Conservation (phyloP, 2,888 invertebrate species). For the Zhuqinia jingwanae region DNA sequence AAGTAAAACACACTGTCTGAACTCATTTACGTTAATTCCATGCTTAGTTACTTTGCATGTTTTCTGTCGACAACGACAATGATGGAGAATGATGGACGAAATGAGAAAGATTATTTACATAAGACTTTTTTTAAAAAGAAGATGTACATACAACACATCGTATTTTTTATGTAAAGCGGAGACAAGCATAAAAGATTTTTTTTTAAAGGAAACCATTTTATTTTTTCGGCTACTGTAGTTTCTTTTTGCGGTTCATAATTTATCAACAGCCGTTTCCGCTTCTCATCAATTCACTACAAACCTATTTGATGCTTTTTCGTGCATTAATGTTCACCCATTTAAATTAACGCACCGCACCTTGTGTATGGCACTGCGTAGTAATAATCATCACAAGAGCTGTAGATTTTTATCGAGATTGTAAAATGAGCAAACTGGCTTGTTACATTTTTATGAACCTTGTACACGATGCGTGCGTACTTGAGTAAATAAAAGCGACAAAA, state of each 20-base stretch:
- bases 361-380: too few relatives aligned
- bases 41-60: conserved; percentile 12
- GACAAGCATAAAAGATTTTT: conserved; percentile 26
- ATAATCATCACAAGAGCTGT: neutral
- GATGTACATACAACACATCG: neutral
- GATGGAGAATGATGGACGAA: conserved; percentile 27
- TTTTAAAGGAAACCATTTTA: conserved; percentile 17
- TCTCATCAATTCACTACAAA: conserved; percentile 46
- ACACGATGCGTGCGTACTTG: too few relatives aligned
- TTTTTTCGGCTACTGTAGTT: neutral
- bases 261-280: conserved; percentile 30
- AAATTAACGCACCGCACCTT: neutral
- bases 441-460: too few relatives aligned
- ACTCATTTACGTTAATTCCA: conserved; percentile 51
- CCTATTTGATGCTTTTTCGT: conserved; percentile 8
- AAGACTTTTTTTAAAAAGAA: neutral
- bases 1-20: conserved; percentile 38
- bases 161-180: conserved; percentile 27
- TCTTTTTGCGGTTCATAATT: neutral
- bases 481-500: too few relatives aligned
- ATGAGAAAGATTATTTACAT: conserved; percentile 50
- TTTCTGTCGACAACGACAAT: neutral
- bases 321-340: conserved; percentile 12
- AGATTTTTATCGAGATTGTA: neutral
- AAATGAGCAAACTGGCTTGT: too few relatives aligned